These are phyloP conservation scores for Campylorhamphus procurvoides DNA, from an alignment of 2,113 vertebrate genomes.

Conservation along the genomic window DNA sequence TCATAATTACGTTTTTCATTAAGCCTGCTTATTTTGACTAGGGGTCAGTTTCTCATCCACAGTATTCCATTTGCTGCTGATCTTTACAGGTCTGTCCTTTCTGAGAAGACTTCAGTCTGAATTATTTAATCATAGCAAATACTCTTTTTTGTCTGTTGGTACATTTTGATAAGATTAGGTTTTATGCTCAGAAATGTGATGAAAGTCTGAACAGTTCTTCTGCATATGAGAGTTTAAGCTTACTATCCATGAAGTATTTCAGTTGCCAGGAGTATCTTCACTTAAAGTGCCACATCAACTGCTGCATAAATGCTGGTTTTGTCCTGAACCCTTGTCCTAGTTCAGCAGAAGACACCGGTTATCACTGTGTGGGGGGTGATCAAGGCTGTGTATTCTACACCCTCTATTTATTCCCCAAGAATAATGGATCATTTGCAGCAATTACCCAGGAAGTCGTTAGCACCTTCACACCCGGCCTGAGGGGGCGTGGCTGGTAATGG, in stretches of 20 bases:
- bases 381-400: too few relatives aligned
- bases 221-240: background rate
- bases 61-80: background rate
- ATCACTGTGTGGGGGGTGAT: too few relatives aligned
- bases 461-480: too few relatives aligned
- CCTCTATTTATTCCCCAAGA: too few relatives aligned
- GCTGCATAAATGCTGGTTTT: background rate
- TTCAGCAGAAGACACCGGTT: too few relatives aligned
- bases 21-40: background rate
- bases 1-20: background rate
- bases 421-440: too few relatives aligned
- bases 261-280: background rate
- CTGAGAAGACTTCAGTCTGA: background rate
- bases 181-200: background rate
- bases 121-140: background rate
- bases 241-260: background rate
- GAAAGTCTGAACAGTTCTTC: background rate
- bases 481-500: too few relatives aligned
- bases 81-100: background rate
- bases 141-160: background rate
- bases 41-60: background rate
- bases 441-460: too few relatives aligned
- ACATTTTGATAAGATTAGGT: background rate
- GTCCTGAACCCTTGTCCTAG: background rate
- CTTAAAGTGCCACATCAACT: background rate